Conservation (phyloP, 2,797 vertebrate species). For the Rousettus madagascariensis region DNA sequence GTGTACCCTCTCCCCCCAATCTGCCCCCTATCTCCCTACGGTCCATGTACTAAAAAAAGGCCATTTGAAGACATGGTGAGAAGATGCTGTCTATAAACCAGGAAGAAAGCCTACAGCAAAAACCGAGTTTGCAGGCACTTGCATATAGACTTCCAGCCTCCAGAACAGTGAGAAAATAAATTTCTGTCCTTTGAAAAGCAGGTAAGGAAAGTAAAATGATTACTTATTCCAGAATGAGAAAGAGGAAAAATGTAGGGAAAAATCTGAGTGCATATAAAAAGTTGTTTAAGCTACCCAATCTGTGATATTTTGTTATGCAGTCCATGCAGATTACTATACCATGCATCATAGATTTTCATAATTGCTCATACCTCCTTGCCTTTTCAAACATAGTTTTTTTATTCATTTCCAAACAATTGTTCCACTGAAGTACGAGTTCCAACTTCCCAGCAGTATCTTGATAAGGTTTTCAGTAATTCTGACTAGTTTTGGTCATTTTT, state of each 20-base stretch:
- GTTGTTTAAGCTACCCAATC: not conserved
- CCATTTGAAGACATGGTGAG: too few species aligned
- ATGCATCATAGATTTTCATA: not conserved
- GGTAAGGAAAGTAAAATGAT: too few species aligned
- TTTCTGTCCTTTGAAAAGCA: not conserved
- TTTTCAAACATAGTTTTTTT: not conserved
- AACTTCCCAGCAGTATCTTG: not conserved
- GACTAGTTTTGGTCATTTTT: not conserved
- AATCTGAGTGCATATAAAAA: too few species aligned
- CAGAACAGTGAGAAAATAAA: not conserved
- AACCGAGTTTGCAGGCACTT: not conserved
- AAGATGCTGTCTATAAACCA: not conserved
- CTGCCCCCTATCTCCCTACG: fast-evolving
- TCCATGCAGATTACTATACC: not conserved
- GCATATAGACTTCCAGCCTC: not conserved
- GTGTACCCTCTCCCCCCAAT: too few species aligned
- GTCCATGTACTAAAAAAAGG: not conserved
- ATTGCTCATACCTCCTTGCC: not conserved
- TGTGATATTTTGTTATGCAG: not conserved
- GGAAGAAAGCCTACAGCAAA: not conserved
- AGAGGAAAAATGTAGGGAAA: too few species aligned
- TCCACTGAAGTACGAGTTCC: not conserved
- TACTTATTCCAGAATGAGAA: too few species aligned
- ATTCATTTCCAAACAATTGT: not conserved
- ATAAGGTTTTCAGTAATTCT: not conserved